phyloP scores from a whole-genome alignment of 2,113 vertebrate genomes.

The Rhegmatorhina hoffmannsi region DNA sequence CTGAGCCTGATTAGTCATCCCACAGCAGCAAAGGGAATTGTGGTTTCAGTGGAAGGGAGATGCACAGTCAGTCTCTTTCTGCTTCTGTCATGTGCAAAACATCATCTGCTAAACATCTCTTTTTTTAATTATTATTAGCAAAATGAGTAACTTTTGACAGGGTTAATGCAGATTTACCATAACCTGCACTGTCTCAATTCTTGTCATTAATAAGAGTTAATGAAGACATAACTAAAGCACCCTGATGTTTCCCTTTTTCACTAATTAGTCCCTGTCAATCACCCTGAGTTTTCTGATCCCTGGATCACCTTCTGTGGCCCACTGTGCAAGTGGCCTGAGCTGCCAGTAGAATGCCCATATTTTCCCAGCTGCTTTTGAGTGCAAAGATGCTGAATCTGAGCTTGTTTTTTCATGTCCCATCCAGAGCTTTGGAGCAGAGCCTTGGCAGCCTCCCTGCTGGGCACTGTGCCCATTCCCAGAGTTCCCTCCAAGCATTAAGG shows the following conservation, averaged over 20 bases:
- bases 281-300: background rate
- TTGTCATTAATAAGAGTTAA: background rate
- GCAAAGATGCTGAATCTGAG: slow-evolving; percentile 4
- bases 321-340: background rate
- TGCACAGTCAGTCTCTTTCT: background rate
- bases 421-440: slow-evolving; percentile 4
- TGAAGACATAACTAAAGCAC: background rate
- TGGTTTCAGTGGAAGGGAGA: background rate
- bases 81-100: background rate
- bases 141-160: background rate
- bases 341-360: background rate
- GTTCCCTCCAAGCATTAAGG: slow-evolving; percentile 43
- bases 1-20: background rate
- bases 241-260: background rate
- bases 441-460: background rate
- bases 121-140: background rate
- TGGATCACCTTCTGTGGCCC: background rate
- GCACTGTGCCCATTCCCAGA: slow-evolving; percentile 39
- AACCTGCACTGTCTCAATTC: background rate
- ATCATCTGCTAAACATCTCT: background rate
- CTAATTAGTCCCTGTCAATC: background rate
- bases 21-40: background rate
- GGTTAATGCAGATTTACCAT: background rate
- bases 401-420: slow-evolving; percentile 50
- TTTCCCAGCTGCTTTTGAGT: slow-evolving; percentile 28